Percentiles rank a stretch among this genome's conserved stretches.
phyloP scores from a whole-genome alignment of 2,797 vertebrate genomes.

The Lutra lutra region DNA sequence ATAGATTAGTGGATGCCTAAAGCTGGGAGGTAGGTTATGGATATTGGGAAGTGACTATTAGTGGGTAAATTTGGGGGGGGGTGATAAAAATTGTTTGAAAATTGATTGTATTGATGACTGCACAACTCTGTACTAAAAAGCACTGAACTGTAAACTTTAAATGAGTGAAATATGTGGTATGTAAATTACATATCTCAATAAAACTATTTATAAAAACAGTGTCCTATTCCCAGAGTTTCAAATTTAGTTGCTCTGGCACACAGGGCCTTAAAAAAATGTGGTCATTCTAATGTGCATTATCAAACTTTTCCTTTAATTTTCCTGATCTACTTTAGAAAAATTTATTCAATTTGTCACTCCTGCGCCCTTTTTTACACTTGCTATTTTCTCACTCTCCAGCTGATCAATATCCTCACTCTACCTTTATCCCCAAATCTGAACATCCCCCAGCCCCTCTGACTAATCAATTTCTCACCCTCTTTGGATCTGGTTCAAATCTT shows the following conservation, averaged over 20 bases:
- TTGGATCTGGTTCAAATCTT: conserved; percentile 4
- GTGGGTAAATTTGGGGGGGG: neutral
- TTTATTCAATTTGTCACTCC: neutral
- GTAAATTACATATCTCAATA: neutral
- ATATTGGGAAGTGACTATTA: neutral
- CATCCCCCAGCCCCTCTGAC: neutral
- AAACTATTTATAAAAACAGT: neutral
- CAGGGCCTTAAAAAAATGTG: neutral
- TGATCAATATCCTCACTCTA: neutral
- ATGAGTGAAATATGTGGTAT: neutral
- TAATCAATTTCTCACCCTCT: neutral
- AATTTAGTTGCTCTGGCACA: neutral
- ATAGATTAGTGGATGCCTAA: neutral
- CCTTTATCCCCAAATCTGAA: neutral
- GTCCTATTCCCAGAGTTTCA: neutral
- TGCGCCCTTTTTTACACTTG: neutral
- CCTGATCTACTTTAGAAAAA: neutral
- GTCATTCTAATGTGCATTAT: neutral
- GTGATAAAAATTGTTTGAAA: neutral
- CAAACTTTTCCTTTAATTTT: neutral
- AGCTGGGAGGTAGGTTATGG: neutral
- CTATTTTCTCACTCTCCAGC: neutral
- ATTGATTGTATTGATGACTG: neutral
- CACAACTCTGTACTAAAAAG: neutral
- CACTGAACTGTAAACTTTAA: neutral